Evolutionary conservation across 2,888 invertebrate genomes (phyloP), one percentile per base, ranked within the genome.

Genomic region (Caenorhabditis imperialis): DNA sequence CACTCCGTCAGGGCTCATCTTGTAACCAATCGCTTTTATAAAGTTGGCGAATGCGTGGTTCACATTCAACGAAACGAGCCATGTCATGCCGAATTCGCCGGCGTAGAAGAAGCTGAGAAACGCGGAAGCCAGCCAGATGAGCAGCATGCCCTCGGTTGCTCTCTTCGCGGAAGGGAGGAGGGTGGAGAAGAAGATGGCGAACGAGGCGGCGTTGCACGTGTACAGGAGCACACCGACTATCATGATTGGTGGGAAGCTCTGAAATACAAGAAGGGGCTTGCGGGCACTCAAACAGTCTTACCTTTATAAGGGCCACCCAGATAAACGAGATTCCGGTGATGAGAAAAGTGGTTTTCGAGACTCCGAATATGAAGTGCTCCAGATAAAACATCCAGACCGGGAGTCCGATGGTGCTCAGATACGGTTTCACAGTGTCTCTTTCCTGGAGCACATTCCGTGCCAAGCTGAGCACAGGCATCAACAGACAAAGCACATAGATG

Each of bases 151-250:
- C 38, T 62, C 62, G 20, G 53, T 37, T 3, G 27, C 62, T 53
- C 62, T 40, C 25, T 53, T 35, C 5, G 62, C 53, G 37, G 50
- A 45, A 2, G 35, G 8, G 35, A 62, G 53, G 45, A 62, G 45
- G 0, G 53, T 27, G 3, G 62, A 62, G 10, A 53, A 37, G n/a
- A 62, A 23, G 45, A 62, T 45, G 12, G 62, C 51, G 18, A 45
- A 27, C 1, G 62, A 62, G 27, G 53, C 14, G 10, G 53, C 44
- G 12, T 23, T 42, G 6, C 27, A 5, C 12, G 53, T 62, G 38
- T 62, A 62, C 3, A 62, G 16, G 45, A 62, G 38, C 2, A 62
- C 62, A 23, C 62, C 62, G 25, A 45, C 22, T 1, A 62, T 12
- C 14, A 62, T n/a, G n/a, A n/a, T n/a, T n/a, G 44, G 53, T 53